These are phyloP conservation scores for Oreocharis arfaki DNA, from an alignment of 2,113 vertebrate species.

Conservation along the genomic window DNA sequence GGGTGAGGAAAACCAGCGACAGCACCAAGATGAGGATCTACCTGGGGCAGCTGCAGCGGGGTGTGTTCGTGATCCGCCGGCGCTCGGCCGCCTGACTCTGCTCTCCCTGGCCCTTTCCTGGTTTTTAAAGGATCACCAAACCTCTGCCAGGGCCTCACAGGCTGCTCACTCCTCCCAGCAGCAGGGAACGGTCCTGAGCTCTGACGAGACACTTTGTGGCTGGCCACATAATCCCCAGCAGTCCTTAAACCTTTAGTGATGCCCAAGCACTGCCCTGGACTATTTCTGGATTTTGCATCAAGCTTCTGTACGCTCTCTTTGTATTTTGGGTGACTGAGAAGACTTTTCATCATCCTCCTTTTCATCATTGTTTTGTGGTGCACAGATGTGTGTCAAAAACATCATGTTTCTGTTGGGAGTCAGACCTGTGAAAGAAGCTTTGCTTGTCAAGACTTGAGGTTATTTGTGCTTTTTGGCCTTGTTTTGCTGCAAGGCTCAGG, in stretches of 20 bases:
- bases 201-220: neutral
- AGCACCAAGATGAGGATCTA: constrained; percentile 99
- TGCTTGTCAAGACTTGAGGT: neutral
- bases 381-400: neutral
- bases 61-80: constrained; percentile 93
- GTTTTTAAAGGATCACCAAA: neutral
- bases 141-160: neutral
- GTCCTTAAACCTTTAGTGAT: constrained; percentile 38
- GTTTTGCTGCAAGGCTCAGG: neutral
- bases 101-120: neutral
- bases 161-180: neutral
- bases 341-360: neutral
- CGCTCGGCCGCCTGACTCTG: constrained; percentile 86
- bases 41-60: constrained; percentile 94
- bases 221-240: constrained; percentile 30
- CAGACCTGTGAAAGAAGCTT: neutral
- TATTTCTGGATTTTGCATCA: constrained; percentile 26
- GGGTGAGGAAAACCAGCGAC: constrained; percentile 98
- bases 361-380: neutral
- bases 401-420: neutral
- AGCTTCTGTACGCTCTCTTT: neutral
- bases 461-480: neutral
- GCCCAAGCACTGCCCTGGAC: constrained; percentile 14
- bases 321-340: constrained; percentile 18
- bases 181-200: neutral